These are phyloP conservation scores for Patagioenas fasciata DNA, from an alignment of 2,113 vertebrate genomes.

Conservation along the genomic window DNA sequence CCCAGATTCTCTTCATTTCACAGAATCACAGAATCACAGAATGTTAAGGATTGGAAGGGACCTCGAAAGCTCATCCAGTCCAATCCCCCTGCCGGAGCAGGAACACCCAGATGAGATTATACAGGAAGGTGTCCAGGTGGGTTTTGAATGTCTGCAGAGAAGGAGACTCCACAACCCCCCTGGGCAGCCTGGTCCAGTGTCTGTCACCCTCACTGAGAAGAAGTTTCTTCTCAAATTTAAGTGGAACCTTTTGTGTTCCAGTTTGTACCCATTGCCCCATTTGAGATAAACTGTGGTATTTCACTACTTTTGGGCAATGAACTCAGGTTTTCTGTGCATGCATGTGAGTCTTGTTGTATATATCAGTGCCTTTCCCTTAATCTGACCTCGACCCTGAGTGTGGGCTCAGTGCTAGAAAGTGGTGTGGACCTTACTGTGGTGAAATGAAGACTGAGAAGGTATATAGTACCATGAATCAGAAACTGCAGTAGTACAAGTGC, in stretches of 20 bases:
- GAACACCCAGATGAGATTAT: no score
- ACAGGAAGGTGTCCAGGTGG: no score
- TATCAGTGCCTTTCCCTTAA: background rate
- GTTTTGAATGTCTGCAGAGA: no score
- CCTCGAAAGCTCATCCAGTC: no score
- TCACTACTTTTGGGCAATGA: background rate
- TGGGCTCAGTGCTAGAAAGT: background rate
- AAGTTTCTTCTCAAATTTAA: no score
- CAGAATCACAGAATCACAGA: no score
- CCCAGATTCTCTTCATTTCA: background rate
- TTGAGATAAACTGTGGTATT: background rate
- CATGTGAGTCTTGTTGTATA: background rate
- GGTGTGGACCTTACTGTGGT: background rate
- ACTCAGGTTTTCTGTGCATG: background rate
- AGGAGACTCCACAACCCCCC: no score
- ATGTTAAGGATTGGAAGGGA: no score
- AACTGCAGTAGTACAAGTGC: background rate
- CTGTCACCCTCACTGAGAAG: no score
- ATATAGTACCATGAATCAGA: background rate
- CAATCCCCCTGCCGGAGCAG: no score
- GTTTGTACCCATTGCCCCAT: rapidly evolving
- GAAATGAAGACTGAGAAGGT: background rate
- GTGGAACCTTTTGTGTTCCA: no score
- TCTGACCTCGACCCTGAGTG: background rate
- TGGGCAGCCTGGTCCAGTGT: no score